These are phyloP conservation scores for Pangasius krempfi DNA, from an alignment of 2,797 vertebrate species.

Conservation along the genomic window DNA sequence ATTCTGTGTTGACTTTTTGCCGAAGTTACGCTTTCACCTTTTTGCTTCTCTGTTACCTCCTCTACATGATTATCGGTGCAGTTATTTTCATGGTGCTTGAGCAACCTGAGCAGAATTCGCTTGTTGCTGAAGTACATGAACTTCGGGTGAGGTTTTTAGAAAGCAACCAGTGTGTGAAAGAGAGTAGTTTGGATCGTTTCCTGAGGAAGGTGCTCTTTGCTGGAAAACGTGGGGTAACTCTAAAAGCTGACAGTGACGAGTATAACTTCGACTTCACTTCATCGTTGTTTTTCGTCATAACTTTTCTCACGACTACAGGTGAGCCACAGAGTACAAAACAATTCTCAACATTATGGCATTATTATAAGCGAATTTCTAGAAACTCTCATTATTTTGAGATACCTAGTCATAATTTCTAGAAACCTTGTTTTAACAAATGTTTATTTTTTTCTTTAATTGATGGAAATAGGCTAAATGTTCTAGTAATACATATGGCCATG, in stretches of 20 bases:
- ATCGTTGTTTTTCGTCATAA: constrained; percentile 76
- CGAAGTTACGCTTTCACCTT: constrained; percentile 57
- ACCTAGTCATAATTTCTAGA: neutral
- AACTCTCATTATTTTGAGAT: neutral
- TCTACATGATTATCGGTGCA: constrained; percentile 70
- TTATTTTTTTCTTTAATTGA: neutral
- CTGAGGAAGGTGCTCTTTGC: constrained; percentile 63
- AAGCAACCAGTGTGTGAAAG: constrained; percentile 67
- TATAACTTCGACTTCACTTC: constrained; percentile 74
- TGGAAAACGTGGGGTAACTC: constrained; percentile 63
- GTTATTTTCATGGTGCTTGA: constrained; percentile 70
- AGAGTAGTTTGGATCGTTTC: constrained; percentile 64
- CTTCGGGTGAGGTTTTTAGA: constrained; percentile 66
- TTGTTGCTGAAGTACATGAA: constrained; percentile 62
- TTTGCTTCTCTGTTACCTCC: constrained; percentile 64
- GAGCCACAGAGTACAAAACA: constrained; percentile 32
- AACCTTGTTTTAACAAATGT: neutral
- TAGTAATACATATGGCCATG: neutral
- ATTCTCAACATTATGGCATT: neutral
- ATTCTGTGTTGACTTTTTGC: constrained; percentile 35
- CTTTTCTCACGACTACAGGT: constrained; percentile 81
- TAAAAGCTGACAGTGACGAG: constrained; percentile 53
- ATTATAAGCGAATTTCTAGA: neutral
- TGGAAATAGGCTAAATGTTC: neutral
- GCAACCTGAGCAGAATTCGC: constrained; percentile 60